phyloP scores from a whole-genome alignment of 2,888 invertebrate genomes.

The Drosophila koepferae region DNA sequence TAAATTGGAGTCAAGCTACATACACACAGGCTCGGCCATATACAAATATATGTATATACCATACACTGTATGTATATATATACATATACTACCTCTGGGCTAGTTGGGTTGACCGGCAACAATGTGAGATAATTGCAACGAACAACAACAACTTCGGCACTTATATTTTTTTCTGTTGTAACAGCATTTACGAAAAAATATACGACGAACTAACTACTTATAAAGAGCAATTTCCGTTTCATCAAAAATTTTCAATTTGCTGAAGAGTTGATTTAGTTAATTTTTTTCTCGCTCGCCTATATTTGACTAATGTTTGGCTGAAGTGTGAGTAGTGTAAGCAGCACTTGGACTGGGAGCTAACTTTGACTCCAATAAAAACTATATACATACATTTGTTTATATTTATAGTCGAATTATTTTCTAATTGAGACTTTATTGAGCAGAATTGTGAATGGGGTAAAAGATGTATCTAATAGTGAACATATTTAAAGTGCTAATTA shows the following conservation, averaged over 20 bases:
- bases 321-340: background rate
- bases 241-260: slow-evolving; percentile 1
- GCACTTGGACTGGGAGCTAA: background rate
- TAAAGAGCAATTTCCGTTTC: slow-evolving; percentile 13
- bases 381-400: no score
- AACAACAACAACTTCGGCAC: background rate
- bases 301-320: background rate
- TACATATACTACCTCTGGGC: slow-evolving; percentile 27
- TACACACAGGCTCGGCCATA: background rate
- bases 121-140: slow-evolving; percentile 55
- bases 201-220: slow-evolving; percentile 8
- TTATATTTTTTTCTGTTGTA: slow-evolving; percentile 4
- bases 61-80: background rate
- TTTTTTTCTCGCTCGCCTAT: background rate
- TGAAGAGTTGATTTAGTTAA: background rate
- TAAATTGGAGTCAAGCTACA: slow-evolving; percentile 49
- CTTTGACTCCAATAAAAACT: background rate
- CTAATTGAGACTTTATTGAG: no score
- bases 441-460: no score
- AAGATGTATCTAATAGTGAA: no score
- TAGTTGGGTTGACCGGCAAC: slow-evolving; percentile 31
- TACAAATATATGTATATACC: no score
- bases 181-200: slow-evolving; percentile 9
- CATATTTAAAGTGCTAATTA: no score
- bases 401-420: no score